Conservation (phyloP, 2,797 vertebrate species). For the Phrynocephalus guinanensis region DNA sequence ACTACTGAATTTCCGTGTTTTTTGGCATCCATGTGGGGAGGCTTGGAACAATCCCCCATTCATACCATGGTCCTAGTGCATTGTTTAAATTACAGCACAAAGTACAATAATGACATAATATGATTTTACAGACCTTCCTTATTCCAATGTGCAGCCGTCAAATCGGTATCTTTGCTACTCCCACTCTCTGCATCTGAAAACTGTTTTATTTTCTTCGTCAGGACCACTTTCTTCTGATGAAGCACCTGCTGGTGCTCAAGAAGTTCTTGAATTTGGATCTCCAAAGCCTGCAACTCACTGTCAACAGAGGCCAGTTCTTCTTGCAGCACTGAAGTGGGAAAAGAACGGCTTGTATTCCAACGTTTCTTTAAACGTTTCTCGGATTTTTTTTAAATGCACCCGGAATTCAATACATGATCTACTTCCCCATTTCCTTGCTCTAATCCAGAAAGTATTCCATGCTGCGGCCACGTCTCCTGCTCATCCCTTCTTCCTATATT, state of each 20-base stretch:
- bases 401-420: neutral
- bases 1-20: too few species aligned
- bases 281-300: slow-evolving; percentile 86
- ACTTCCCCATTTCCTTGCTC: neutral
- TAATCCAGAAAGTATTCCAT: neutral
- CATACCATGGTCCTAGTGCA: neutral
- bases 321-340: slow-evolving; percentile 77
- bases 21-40: too few species aligned
- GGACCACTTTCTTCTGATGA: slow-evolving; percentile 77
- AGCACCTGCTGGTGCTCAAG: slow-evolving; percentile 88
- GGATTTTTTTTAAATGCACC: neutral
- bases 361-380: neutral
- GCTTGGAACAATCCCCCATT: too few species aligned
- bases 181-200: slow-evolving; percentile 71
- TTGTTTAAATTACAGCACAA: neutral
- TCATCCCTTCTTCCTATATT: neutral
- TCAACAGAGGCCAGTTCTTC: slow-evolving; percentile 86
- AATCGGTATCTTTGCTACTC: slow-evolving; percentile 74
- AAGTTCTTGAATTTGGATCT: slow-evolving; percentile 89
- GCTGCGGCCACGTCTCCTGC: too few species aligned
- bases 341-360: neutral
- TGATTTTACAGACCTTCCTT: slow-evolving; percentile 81
- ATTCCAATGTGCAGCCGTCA: slow-evolving; percentile 79
- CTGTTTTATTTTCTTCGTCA: slow-evolving; percentile 83
- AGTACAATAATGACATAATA: neutral